Evolutionary conservation across 2,113 vertebrate species (phyloP).

Genomic region (Ginglymostoma cirratum): DNA sequence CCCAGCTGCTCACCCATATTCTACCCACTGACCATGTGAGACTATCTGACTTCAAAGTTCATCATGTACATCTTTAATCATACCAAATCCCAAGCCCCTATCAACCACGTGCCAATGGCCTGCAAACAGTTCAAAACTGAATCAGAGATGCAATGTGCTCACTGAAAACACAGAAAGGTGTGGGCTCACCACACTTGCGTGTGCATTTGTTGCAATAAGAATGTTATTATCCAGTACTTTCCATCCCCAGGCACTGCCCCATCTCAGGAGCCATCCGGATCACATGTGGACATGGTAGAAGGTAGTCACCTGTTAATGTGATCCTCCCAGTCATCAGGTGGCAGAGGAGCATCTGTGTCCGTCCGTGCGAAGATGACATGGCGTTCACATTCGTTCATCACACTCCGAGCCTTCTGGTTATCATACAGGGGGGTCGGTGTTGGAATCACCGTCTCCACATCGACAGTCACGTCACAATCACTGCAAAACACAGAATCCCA

Average conservation of each 20-base stretch:
- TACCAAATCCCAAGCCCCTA: too few relatives aligned
- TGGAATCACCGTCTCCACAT: conserved; percentile 77
- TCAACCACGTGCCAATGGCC: too few relatives aligned
- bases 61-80: too few relatives aligned
- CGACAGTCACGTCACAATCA: conserved; percentile 75
- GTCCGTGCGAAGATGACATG: conserved; percentile 93
- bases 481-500: conserved; percentile 51
- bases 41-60: too few relatives aligned
- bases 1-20: too few relatives aligned
- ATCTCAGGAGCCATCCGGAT: not conserved
- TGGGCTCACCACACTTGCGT: not conserved
- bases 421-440: conserved; percentile 79
- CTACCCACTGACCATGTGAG: too few relatives aligned
- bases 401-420: conserved; percentile 87
- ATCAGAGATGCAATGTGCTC: not conserved
- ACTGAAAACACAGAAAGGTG: not conserved
- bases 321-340: conserved; percentile 95
- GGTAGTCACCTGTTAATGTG: conserved; percentile 78
- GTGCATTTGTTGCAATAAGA: not conserved
- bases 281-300: too few relatives aligned
- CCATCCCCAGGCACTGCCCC: too few relatives aligned
- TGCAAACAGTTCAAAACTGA: too few relatives aligned
- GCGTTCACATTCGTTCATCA: conserved; percentile 95
- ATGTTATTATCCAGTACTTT: too few relatives aligned
- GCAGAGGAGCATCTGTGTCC: conserved; percentile 78